These are phyloP conservation scores for Triplophysa siluroides DNA, from an alignment of 2,113 vertebrate species.

Conservation along the genomic window DNA sequence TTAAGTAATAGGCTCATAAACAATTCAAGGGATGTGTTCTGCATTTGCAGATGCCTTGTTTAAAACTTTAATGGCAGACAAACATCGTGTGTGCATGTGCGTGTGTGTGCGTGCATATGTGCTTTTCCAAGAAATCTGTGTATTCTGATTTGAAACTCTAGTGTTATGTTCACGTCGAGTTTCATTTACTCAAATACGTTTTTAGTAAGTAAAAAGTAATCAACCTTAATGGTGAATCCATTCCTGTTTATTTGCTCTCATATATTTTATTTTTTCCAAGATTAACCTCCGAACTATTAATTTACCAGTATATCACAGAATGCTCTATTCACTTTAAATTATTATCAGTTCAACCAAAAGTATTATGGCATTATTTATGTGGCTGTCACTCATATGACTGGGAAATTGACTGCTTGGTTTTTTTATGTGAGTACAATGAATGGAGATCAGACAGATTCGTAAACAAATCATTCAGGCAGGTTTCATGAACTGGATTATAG, in stretches of 20 bases:
- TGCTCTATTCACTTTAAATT: background rate
- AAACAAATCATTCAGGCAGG: too few species aligned
- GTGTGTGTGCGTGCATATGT: too few species aligned
- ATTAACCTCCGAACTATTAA: conserved; percentile 8
- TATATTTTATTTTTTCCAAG: conserved; percentile 3
- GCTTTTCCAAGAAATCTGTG: background rate
- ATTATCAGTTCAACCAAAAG: too few species aligned
- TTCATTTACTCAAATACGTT: background rate
- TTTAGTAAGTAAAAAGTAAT: conserved; percentile 7
- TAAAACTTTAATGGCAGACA: background rate
- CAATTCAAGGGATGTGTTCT: background rate
- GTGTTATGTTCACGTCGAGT: background rate
- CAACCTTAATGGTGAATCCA: background rate
- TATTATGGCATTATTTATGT: too few species aligned
- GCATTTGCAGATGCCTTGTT: background rate
- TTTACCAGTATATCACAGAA: background rate
- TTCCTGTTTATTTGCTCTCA: conserved; percentile 15
- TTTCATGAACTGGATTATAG: too few species aligned
- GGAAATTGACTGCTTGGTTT: too few species aligned
- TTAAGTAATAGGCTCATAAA: background rate
- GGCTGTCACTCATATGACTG: too few species aligned
- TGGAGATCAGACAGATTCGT: too few species aligned
- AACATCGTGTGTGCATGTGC: background rate
- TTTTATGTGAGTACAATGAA: too few species aligned
- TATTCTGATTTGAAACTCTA: background rate